Evolutionary conservation across 2,113 vertebrate species (phyloP).

Genomic region (Numida meleagris): DNA sequence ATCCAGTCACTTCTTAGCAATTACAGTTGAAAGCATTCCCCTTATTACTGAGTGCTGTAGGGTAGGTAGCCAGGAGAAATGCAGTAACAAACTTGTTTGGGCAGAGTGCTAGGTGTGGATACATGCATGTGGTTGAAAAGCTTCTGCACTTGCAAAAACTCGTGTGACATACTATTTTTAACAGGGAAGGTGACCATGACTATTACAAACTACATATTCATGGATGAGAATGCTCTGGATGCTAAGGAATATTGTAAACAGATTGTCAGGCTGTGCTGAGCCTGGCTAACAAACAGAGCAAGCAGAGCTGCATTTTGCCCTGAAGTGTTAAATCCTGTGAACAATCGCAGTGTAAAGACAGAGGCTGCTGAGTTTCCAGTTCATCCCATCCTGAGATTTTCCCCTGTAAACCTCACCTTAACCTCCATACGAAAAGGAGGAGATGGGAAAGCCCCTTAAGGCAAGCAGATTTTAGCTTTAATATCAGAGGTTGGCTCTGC

Average conservation of each 20-base stretch:
- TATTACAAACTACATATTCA: not conserved
- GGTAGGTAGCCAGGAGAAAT: not conserved
- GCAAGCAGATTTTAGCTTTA: not conserved
- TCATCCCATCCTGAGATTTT: not conserved
- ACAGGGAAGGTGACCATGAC: not conserved
- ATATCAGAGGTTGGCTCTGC: not conserved
- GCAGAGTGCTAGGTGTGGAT: not conserved
- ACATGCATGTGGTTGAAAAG: not conserved
- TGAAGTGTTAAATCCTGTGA: not conserved
- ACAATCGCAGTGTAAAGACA: not conserved
- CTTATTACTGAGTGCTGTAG: not conserved
- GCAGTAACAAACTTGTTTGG: not conserved
- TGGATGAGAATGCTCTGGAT: not conserved
- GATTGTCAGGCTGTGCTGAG: not conserved
- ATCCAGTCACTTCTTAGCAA: not conserved
- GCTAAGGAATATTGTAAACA: not conserved
- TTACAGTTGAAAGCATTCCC: not conserved
- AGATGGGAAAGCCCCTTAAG: not conserved
- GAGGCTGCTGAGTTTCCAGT: not conserved
- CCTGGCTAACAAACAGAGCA: not conserved
- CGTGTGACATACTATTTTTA: not conserved
- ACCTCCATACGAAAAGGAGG: accelerated
- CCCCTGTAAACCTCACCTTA: accelerated
- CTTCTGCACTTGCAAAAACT: not conserved
- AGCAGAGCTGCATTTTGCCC: not conserved